Evolutionary conservation across 2,113 vertebrate genomes (phyloP), one percentile per base, ranked within the genome.

Genomic region (Callionymus lyra): DNA sequence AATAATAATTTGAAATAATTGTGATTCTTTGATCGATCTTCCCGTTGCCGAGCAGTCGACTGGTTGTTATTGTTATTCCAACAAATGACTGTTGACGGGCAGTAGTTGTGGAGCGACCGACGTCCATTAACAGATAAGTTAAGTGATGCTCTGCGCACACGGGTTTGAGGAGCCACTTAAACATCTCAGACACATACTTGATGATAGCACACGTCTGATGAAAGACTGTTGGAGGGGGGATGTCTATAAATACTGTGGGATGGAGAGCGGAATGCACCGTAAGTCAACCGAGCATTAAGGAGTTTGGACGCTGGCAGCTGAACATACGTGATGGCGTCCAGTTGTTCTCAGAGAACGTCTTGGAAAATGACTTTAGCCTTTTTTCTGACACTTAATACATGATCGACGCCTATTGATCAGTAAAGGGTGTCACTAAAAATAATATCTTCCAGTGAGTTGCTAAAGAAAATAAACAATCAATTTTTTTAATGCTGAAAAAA

Each of bases 211-310:
- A 18, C 53, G 64, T 14, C 50, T 65, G 59, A 68, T 59, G 63
- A 66, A 53, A 66, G 56, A 60, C 44, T 16, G 45, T 34, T 12
- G 10, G 36, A 42, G 34, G 44, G 44, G 59, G 57, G 65, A 40
- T 9, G 11, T 49, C 73, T 77, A 77, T 70, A 74, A 74, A 76
- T 80, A 77, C 60, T 16, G 43, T 50, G 42, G 41, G 52, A 57
- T 41, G 31, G 34, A 18, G 27, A 36, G 54, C 43, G 56, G 63
- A 69, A 64, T 68, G 57, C 37, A 44, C 32, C 18, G 32, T 11
- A 40, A 16, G 56, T 50, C 31, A 34, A 27, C 21, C 21, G 8
- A 4, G 21, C 21, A 8, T 27, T 5, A 4, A 27, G 21, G 21
- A 27, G 21, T 5, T 5, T 27, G 21, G 21, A 27, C 21, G 8